Percentiles rank a stretch among this genome's conserved stretches.
Conservation (phyloP, 2,797 vertebrate species). For the Gambusia yucatana region DNA sequence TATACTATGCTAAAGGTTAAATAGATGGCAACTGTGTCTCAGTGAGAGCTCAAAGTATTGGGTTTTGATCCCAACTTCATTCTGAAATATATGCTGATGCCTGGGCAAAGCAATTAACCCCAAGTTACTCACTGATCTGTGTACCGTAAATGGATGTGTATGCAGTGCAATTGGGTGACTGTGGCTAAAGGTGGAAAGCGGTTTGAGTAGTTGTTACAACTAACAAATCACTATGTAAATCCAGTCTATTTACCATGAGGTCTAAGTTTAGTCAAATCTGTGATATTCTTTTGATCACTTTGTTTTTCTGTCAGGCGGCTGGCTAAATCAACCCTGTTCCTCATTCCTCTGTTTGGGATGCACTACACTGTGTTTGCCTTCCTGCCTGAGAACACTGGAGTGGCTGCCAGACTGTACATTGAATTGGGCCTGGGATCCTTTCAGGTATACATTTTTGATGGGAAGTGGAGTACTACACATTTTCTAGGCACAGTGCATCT, state of each 20-base stretch:
- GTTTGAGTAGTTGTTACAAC: neutral
- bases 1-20: conserved; percentile 18
- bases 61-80: neutral
- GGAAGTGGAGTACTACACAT: no score
- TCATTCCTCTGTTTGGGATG: conserved; percentile 96
- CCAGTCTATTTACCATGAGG: neutral
- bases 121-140: neutral
- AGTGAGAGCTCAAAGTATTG: neutral
- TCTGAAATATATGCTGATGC: neutral
- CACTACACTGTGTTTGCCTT: conserved; percentile 97
- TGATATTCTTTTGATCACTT: conserved; percentile 21
- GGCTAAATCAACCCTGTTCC: conserved; percentile 95
- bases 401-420: conserved; percentile 88
- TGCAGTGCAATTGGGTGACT: neutral
- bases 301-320: conserved; percentile 84
- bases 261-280: neutral
- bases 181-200: neutral
- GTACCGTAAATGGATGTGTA: neutral
- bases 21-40: conserved; percentile 1
- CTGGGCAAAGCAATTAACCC: neutral
- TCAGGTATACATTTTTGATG: conserved; percentile 82
- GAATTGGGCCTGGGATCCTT: conserved; percentile 94
- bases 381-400: conserved; percentile 90
- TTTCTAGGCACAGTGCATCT: no score
- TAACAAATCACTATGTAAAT: neutral